Evolutionary conservation across 2,113 vertebrate genomes (phyloP).

Genomic region (Chitala chitala): DNA sequence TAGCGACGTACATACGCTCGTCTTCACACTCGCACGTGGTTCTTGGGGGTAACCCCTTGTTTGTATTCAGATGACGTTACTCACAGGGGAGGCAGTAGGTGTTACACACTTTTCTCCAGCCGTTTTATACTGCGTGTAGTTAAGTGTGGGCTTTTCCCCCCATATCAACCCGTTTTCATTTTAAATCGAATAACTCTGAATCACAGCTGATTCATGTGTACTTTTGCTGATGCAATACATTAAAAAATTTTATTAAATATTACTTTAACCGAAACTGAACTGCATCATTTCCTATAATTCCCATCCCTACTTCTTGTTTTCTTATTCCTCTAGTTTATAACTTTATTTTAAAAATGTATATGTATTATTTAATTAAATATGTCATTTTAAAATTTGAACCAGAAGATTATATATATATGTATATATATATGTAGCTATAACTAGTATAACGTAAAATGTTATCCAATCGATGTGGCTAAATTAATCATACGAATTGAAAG

Average conservation of each 20-base stretch:
- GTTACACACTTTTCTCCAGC: constrained; percentile 5
- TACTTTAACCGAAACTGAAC: neutral
- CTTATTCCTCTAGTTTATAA: neutral
- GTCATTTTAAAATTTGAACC: no score
- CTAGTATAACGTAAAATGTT: no score
- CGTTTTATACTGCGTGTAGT: neutral
- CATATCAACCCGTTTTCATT: neutral
- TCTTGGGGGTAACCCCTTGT: constrained; percentile 50
- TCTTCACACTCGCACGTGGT: constrained; percentile 52
- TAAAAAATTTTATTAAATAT: neutral
- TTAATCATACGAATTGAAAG: no score
- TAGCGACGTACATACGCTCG: constrained; percentile 35
- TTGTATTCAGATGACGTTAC: constrained; percentile 46
- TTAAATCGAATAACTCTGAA: constrained; percentile 10
- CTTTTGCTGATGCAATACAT: neutral
- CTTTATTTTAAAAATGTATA: neutral
- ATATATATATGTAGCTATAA: no score
- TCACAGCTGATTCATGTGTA: constrained; percentile 30
- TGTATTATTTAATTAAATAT: no score
- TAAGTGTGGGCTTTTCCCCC: constrained; percentile 12
- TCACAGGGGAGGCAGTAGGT: neutral
- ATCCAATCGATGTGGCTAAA: no score
- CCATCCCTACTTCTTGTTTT: neutral
- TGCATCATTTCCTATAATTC: constrained; percentile 13
- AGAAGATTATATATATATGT: no score